These are phyloP conservation scores for Acanthaster planci DNA, from an alignment of 35 echinoderm and acorn worm species.

Conservation along the genomic window DNA sequence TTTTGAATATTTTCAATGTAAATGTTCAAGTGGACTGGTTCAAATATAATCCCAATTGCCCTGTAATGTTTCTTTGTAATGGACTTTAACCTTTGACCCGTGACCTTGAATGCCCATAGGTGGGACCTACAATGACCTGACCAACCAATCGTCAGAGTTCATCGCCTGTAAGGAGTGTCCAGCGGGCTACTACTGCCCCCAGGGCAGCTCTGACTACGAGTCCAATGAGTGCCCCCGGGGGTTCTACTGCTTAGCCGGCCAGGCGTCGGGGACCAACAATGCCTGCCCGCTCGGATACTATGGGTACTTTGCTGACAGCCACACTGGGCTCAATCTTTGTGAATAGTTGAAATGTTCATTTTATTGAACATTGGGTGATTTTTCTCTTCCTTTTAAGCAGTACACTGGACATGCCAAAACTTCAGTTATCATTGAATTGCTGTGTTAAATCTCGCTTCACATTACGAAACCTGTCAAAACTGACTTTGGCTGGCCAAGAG, in stretches of 20 bases:
- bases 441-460: no score
- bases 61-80: not conserved
- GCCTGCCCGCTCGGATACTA: conserved; percentile 87
- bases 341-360: no score
- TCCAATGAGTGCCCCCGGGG: conserved; percentile 60
- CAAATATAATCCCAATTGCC: no score
- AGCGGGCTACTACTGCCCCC: conserved; percentile 84
- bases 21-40: no score
- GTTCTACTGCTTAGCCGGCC: conserved; percentile 90
- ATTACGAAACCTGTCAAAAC: no score
- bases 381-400: no score
- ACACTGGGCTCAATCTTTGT: no score
- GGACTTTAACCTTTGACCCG: not conserved
- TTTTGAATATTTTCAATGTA: no score
- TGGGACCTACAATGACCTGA: conserved; percentile 90
- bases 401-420: no score
- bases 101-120: conserved; percentile 48
- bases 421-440: no score
- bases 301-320: conserved; percentile 45
- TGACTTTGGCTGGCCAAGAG: no score
- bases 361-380: no score
- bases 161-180: conserved; percentile 72
- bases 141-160: conserved; percentile 69
- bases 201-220: conserved; percentile 46
- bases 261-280: conserved; percentile 59